Base-by-base conservation (phyloP, 2,888 invertebrate species). In the Pantelozetes paolii region DNA sequence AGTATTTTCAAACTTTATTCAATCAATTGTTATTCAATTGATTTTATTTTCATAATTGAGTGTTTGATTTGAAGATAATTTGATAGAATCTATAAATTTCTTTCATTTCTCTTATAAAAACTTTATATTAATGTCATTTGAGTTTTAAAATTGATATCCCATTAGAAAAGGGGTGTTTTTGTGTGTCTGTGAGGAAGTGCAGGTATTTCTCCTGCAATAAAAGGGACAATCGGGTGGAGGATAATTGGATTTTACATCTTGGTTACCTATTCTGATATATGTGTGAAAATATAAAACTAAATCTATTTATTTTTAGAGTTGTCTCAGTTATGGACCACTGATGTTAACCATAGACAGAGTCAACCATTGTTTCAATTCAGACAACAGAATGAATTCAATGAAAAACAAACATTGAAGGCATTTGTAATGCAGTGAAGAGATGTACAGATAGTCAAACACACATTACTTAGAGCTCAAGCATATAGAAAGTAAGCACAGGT, bases 191-290 rank as follows among this genome's bases (percentile, higher is more conserved):
- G n/a, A n/a, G n/a, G n/a, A n/a, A n/a, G n/a, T n/a, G n/a, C n/a
- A n/a, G n/a, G n/a, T n/a, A n/a, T n/a, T n/a, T n/a, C n/a, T n/a
- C n/a, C n/a, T n/a, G n/a, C n/a, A n/a, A n/a, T n/a, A n/a, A n/a
- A n/a, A n/a, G n/a, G n/a, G n/a, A n/a, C n/a, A n/a, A n/a, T n/a
- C n/a, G n/a, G n/a, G n/a, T n/a, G n/a, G n/a, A n/a, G n/a, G n/a
- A n/a, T n/a, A n/a, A 50, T 50, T 54, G 23, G 23, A 54, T 77
- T 75, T 71, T 42, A 67, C 73, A 57, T 75, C 45, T 75, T 75
- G 69, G 76, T 76, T 76, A 76, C 76, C 75, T 75, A 76, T 76
- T 77, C 76, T 77, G 77, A 74, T 76, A 72, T 76, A 71, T 74
- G n/a, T 72, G 76, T 75, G 23, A n/a, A n/a, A 3, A 20, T 76